A percentile compares a stretch with the other conserved stretches of the same genome.
Conservation (phyloP, 2,113 vertebrate genomes). For the Ameiurus melas region DNA sequence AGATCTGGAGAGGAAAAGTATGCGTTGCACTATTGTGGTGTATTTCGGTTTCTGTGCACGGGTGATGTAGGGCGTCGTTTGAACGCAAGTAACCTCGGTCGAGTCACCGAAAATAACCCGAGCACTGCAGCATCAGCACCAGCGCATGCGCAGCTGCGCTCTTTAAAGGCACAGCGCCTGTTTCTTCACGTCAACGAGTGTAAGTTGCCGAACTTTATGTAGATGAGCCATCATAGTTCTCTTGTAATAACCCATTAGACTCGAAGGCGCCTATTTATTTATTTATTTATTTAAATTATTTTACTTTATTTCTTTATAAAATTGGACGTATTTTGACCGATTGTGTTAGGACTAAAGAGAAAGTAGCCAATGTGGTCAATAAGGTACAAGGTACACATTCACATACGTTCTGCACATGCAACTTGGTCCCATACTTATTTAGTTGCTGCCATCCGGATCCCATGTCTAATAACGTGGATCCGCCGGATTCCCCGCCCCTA, state of each 20-base stretch:
- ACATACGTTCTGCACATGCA: background rate
- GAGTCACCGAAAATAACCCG: slow-evolving; percentile 80
- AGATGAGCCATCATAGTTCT: background rate
- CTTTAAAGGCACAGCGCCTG: slow-evolving; percentile 69
- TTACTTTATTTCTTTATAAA: background rate
- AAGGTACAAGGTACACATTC: background rate
- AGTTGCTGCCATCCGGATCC: background rate
- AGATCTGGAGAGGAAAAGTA: background rate
- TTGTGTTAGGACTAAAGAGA: background rate
- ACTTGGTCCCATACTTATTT: background rate
- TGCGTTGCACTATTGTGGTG: background rate
- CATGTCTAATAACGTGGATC: background rate
- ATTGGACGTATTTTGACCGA: background rate
- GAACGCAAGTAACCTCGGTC: slow-evolving; percentile 78
- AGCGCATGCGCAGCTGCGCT: slow-evolving; percentile 75
- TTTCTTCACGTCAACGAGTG: slow-evolving; percentile 14
- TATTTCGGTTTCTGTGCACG: slow-evolving; percentile 58
- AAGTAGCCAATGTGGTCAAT: background rate
- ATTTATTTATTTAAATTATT: too few relatives aligned
- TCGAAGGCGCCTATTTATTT: too few relatives aligned
- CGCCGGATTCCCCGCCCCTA: background rate
- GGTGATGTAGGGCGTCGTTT: slow-evolving; percentile 71
- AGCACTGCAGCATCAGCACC: slow-evolving; percentile 82
- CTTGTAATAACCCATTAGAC: background rate
- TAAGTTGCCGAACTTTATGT: background rate